A percentile compares a stretch with the other conserved stretches of the same genome.
Conservation (phyloP, 2,113 vertebrate genomes). For the Alethe castanea region DNA sequence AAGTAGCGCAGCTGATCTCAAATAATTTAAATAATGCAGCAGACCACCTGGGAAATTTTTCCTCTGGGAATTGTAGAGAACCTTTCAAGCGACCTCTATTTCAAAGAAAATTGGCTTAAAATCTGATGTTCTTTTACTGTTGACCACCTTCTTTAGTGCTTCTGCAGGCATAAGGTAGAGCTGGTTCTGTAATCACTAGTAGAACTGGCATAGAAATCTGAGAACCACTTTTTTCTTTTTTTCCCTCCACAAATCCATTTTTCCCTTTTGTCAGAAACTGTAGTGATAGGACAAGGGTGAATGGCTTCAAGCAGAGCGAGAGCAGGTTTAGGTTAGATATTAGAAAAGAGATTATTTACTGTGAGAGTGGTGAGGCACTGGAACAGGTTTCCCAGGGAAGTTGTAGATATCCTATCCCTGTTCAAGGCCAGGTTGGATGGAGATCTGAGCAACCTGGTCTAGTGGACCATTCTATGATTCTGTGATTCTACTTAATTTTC, state of each 20-base stretch:
- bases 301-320: background rate
- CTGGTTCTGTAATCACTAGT: background rate
- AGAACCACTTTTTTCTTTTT: background rate
- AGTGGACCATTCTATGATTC: background rate
- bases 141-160: background rate
- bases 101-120: slow-evolving; percentile 49
- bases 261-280: background rate
- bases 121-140: slow-evolving; percentile 5
- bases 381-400: background rate
- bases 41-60: slow-evolving; percentile 15
- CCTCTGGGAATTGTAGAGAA: background rate
- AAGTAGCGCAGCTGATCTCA: background rate
- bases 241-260: background rate
- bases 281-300: too few species aligned
- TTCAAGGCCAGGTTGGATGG: background rate
- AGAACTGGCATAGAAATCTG: background rate
- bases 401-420: background rate
- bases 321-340: background rate
- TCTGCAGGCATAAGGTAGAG: background rate
- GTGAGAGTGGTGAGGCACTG: background rate
- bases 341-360: background rate
- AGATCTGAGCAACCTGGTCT: background rate
- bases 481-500: background rate
- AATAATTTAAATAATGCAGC: background rate
- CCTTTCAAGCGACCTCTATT: slow-evolving; percentile 32